Evolutionary conservation across 2,888 invertebrate genomes (phyloP).

Genomic region (Mythimna pallens): DNA sequence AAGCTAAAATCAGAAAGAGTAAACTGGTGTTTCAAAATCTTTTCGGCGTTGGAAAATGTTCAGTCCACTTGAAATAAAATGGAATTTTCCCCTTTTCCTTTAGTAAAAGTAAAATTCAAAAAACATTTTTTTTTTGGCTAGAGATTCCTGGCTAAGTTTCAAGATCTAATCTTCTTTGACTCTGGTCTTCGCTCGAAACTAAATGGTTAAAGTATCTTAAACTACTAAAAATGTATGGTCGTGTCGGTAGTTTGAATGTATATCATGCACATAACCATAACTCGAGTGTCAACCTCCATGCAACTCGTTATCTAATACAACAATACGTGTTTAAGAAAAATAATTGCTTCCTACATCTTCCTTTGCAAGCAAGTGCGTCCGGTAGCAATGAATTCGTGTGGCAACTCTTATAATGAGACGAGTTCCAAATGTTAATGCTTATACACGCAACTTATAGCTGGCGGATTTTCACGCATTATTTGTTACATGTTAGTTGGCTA

Average conservation of each 20-base stretch:
- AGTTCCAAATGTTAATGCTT: conserved; percentile 59
- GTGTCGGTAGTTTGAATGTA: neutral
- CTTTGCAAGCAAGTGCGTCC: conserved; percentile 45
- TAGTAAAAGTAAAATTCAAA: conserved; percentile 21
- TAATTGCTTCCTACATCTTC: conserved; percentile 57
- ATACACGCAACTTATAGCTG: conserved; percentile 61
- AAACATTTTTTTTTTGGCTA: neutral
- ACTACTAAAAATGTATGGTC: neutral
- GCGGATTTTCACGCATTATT: conserved; percentile 79
- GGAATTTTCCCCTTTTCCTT: neutral
- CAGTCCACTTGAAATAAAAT: neutral
- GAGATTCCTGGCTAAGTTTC: neutral
- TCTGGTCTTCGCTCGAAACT: conserved; percentile 1
- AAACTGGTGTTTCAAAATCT: neutral
- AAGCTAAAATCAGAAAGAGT: conserved; percentile 11
- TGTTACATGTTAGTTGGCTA: conserved; percentile 78
- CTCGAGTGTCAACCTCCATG: conserved; percentile 33
- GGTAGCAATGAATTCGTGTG: conserved; percentile 47
- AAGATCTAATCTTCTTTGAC: conserved; percentile 19
- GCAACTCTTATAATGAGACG: conserved; percentile 44
- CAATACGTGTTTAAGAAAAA: conserved; percentile 56
- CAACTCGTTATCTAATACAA: conserved; percentile 40
- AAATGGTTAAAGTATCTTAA: neutral
- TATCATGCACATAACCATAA: conserved; percentile 31
- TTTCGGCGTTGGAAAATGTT: neutral